Conservation (phyloP, 2,797 vertebrate genomes). For the Leucoraja ocellata region DNA sequence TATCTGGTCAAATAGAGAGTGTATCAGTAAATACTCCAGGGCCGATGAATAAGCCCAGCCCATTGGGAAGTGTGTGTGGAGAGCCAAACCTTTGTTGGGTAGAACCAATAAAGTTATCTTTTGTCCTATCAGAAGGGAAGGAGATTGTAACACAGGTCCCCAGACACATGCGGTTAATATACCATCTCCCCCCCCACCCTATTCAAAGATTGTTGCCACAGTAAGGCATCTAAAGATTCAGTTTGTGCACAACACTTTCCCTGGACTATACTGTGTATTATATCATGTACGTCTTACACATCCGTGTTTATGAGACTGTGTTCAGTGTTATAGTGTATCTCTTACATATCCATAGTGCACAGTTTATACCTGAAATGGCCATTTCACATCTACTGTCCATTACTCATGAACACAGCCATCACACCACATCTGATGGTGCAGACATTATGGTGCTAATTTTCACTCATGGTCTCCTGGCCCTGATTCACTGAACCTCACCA, state of each 20-base stretch:
- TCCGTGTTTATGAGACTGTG: background rate
- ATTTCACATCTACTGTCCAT: background rate
- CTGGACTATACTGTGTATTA: slow-evolving; percentile 1
- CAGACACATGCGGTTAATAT: background rate
- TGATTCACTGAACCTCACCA: background rate
- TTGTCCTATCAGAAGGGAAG: background rate
- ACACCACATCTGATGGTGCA: background rate
- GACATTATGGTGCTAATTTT: background rate
- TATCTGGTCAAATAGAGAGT: background rate
- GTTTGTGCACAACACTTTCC: background rate
- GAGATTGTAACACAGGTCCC: background rate
- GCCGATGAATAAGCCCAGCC: background rate
- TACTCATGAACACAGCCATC: too few relatives aligned
- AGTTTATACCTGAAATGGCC: background rate
- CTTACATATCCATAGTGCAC: background rate
- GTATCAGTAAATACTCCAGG: background rate
- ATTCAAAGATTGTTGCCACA: background rate
- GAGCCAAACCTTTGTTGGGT: background rate
- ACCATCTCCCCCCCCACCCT: background rate
- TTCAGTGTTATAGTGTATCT: too few relatives aligned
- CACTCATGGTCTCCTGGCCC: background rate
- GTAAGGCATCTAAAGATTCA: too few relatives aligned
- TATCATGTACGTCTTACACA: background rate
- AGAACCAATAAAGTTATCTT: background rate
- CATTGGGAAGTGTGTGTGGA: background rate